Conservation (phyloP, 2,888 invertebrate genomes). For the Tetramorium bicarinatum region DNA sequence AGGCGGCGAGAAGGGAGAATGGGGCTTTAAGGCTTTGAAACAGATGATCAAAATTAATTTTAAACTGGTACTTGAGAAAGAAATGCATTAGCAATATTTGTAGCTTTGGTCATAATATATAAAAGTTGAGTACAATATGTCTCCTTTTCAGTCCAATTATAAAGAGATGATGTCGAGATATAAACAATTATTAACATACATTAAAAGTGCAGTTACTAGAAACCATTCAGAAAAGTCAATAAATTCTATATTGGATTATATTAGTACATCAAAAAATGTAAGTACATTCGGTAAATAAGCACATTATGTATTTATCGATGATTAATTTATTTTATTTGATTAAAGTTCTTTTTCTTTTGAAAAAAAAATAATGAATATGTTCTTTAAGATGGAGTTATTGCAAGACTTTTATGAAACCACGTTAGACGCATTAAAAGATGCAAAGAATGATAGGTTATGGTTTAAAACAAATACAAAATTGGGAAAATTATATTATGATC, state of each 20-base stretch:
- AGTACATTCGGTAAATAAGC: conserved; percentile 82
- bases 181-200: conserved; percentile 98
- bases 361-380: conserved; percentile 49
- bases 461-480: conserved; percentile 99
- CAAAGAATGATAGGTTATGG: conserved; percentile 99
- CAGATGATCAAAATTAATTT: conserved; percentile 99
- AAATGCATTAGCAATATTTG: background rate
- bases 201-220: conserved; percentile 99
- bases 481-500: conserved; percentile 99
- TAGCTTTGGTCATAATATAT: background rate
- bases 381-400: conserved; percentile 95
- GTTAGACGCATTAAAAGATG: conserved; percentile 97
- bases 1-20: conserved; percentile 99
- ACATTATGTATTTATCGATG: conserved; percentile 38
- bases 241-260: conserved; percentile 99
- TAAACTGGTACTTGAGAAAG: conserved; percentile 91
- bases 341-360: background rate
- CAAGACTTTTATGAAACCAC: conserved; percentile 99
- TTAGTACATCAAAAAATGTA: conserved; percentile 99
- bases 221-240: conserved; percentile 99
- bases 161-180: conserved; percentile 98
- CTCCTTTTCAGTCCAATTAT: conserved; percentile 92
- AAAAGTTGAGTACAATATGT: background rate
- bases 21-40: conserved; percentile 99
- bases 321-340: background rate